Evolutionary conservation across 2,113 vertebrate genomes (phyloP).

Genomic region (Nycticorax nycticorax): DNA sequence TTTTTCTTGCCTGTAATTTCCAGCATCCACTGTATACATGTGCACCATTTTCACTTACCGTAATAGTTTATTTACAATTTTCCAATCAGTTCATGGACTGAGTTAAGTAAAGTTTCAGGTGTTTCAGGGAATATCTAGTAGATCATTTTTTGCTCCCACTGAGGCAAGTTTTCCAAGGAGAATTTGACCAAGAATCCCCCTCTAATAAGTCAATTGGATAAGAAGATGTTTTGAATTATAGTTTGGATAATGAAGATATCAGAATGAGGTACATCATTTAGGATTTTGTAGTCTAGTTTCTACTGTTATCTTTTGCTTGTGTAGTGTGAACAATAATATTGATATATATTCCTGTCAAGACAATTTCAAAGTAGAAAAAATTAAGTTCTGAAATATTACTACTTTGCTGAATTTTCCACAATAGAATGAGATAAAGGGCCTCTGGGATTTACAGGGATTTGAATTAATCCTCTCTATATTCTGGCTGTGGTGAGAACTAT

Average conservation of each 20-base stretch:
- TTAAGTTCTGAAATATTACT: background rate
- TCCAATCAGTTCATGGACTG: background rate
- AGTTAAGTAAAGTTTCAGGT: background rate
- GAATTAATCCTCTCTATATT: constrained; percentile 32
- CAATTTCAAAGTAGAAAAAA: background rate
- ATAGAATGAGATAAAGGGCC: background rate
- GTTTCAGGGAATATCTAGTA: background rate
- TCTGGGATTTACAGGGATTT: constrained; percentile 32
- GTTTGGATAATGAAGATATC: background rate
- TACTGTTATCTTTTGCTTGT: background rate
- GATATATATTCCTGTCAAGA: background rate
- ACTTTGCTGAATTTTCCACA: constrained; percentile 5
- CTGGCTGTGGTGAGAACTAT: background rate
- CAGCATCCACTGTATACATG: background rate
- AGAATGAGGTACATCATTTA: background rate
- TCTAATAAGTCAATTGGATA: background rate
- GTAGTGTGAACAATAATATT: background rate
- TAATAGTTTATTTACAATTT: background rate
- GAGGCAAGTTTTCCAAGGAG: background rate
- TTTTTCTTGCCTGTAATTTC: background rate
- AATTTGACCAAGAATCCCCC: background rate
- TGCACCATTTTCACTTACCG: background rate
- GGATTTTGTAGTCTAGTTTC: background rate
- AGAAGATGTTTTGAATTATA: background rate
- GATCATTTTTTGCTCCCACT: background rate